Conservation (phyloP, 2,113 vertebrate species). For the Myrmecophaga tridactyla region DNA sequence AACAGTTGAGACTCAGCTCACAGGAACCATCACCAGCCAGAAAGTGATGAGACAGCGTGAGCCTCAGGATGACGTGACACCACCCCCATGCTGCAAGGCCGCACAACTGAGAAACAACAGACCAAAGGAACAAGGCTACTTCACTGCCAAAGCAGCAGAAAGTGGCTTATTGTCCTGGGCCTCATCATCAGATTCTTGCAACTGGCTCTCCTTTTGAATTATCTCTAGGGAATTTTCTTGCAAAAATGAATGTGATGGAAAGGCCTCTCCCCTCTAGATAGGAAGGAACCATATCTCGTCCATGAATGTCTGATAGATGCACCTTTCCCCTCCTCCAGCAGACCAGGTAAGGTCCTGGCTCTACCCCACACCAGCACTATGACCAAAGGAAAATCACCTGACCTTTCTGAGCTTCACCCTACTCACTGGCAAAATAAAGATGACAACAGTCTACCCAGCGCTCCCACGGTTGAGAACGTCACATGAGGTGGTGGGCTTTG, state of each 20-base stretch:
- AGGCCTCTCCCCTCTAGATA: neutral
- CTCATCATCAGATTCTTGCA: neutral
- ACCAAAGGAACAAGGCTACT: neutral
- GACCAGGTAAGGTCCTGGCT: neutral
- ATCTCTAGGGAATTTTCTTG: neutral
- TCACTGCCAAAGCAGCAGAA: neutral
- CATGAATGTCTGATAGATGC: neutral
- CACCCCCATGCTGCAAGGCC: neutral
- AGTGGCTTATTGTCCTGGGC: neutral
- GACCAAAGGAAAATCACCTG: neutral
- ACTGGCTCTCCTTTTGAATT: neutral
- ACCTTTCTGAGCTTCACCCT: neutral
- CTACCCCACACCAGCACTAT: neutral
- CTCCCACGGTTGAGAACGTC: neutral
- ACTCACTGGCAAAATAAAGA: neutral
- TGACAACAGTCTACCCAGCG: neutral
- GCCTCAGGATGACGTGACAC: fast-evolving
- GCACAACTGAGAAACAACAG: neutral
- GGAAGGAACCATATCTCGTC: neutral
- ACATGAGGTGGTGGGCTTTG: neutral
- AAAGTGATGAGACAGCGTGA: neutral
- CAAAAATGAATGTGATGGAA: neutral
- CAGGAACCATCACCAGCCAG: neutral
- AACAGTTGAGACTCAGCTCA: neutral
- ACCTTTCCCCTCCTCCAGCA: neutral